Base-by-base conservation (phyloP, 2,888 invertebrate species). In the Torymus tubicola region DNA sequence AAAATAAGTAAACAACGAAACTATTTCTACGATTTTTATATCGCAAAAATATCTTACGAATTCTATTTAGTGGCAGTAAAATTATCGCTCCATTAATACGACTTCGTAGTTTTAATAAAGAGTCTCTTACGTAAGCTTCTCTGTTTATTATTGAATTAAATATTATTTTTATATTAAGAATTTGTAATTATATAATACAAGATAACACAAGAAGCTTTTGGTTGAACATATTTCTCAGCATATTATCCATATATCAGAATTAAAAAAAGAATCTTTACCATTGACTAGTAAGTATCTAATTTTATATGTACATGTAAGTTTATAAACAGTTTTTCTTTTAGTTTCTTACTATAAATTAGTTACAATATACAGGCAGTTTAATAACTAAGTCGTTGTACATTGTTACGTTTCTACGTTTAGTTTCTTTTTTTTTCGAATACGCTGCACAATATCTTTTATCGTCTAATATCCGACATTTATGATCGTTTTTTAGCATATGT, bases 301-400 rank as follows among this genome's bases (percentile, higher is more conserved):
- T 82, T 79, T 83, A 80, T 82, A 84, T 87, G 85, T 86, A 85
- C 85, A 87, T 85, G 83, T 80, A 64, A 63, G 63, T 60, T 85
- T 87, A 86, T 85, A 84, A 84, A 87, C 73, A 81, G 64, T 65
- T 65, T 79, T 69, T 85, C 82, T 78, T 81, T 78, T 81, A 42
- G 83, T 82, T 87, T 87, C 85, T 86, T 86, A 86, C 81, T 85
- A 84, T 87, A 85, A 84, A 79, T 18, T 83, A 80, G 85, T 84
- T 85, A 86, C 84, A 74, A 77, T 82, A 85, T 89, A 89, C 87
- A 89, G 85, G 84, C 69, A 70, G 68, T 77, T 85, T 88, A 88
- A 81, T 85, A 85, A 77, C 89, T 89, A 89, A 87, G 84, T 90
- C 89, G 89, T 90, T 90, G 89, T 89, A 90, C 89, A 89, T 88